Evolutionary conservation across 30 jellyfish, hydroid and myxozoan species (phyloP).

Genomic region (Hydractinia echinata): DNA sequence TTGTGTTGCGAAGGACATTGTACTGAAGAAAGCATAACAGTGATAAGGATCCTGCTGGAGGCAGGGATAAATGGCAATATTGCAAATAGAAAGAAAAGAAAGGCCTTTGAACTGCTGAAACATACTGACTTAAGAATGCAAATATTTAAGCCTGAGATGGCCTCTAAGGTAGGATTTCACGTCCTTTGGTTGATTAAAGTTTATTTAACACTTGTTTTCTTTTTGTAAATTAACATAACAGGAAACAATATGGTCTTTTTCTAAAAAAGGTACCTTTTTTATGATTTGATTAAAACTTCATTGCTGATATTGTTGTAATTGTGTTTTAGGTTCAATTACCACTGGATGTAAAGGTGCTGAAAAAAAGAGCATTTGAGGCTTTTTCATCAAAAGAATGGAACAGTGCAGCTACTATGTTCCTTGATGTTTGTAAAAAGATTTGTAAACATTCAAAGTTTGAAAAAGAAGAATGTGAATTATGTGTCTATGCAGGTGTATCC

Average conservation of each 20-base stretch:
- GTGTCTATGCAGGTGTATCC: background rate
- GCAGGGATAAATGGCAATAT: background rate
- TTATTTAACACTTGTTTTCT: no score
- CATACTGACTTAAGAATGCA: background rate
- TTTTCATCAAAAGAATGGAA: background rate
- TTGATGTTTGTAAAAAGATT: background rate
- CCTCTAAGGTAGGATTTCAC: no score
- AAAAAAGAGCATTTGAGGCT: background rate
- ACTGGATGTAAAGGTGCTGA: background rate
- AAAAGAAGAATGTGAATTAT: slow-evolving; percentile 1
- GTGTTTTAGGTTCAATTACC: slow-evolving; percentile 1
- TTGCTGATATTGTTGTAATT: background rate
- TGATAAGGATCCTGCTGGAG: background rate
- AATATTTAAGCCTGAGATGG: background rate
- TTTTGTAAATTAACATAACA: background rate
- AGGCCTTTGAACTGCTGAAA: background rate
- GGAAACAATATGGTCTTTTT: background rate
- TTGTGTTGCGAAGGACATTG: background rate
- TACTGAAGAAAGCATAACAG: background rate
- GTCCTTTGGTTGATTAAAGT: no score
- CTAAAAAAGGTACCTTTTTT: background rate
- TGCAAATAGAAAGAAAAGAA: background rate
- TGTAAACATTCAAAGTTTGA: background rate
- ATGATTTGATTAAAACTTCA: background rate
- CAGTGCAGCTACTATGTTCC: background rate